A percentile compares a stretch with the other conserved stretches of the same genome.
Evolutionary conservation across 2,888 invertebrate genomes (phyloP).

Genomic region (Tachina lurida): DNA sequence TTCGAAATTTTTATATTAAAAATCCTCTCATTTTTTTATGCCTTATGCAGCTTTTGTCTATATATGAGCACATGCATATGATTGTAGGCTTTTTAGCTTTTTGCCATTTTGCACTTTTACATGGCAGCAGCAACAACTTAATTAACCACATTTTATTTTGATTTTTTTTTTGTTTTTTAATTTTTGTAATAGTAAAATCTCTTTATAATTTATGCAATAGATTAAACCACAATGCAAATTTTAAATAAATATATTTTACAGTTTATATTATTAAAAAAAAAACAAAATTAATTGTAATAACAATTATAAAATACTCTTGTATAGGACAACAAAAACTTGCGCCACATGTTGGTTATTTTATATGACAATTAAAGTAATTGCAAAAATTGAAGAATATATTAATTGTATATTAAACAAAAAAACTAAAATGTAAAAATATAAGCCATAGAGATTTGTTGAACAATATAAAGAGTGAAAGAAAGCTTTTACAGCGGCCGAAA

Average conservation of each 20-base stretch:
- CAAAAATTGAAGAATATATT: neutral
- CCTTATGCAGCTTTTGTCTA: neutral
- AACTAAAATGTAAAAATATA: no score
- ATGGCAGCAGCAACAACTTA: conserved; percentile 39
- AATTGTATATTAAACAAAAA: neutral
- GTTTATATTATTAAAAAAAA: neutral
- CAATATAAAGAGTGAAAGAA: no score
- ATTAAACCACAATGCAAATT: conserved; percentile 42
- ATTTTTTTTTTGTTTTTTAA: neutral
- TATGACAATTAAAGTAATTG: conserved; percentile 16
- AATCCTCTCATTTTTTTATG: neutral
- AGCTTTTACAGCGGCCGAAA: no score
- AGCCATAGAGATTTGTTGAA: no score
- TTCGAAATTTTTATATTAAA: neutral
- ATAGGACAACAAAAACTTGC: neutral
- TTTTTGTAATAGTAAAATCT: conserved; percentile 34
- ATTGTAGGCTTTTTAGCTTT: neutral
- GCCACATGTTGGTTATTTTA: neutral
- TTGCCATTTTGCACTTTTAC: conserved; percentile 10
- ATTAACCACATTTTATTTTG: conserved; percentile 50
- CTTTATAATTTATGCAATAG: conserved; percentile 48
- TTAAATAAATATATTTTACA: neutral
- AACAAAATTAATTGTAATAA: neutral
- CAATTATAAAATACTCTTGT: neutral
- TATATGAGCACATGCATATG: neutral